Evolutionary conservation across 1,140 invertebrate species (phyloP), one percentile per base, ranked within the genome.

Genomic region (Dendrolimus kikuchii): DNA sequence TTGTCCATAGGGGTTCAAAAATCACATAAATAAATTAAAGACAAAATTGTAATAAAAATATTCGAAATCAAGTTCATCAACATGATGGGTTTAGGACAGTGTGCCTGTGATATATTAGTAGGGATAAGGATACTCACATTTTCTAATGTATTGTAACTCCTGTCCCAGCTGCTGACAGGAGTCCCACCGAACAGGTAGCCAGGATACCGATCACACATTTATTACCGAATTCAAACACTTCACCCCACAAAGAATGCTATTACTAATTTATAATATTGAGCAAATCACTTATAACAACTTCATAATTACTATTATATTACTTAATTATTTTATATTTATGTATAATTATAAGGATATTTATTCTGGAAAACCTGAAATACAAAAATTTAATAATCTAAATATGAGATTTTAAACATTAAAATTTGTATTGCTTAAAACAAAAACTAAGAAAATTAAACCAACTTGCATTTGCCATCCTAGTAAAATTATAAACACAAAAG

Each of bases 131-230:
- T 63, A 86, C 80, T 84, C 48, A 86, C 81, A 81, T 84, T 86
- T 67, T 84, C 81, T 64, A 86, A 63, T 44, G 81, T 68, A 68
- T 81, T 79, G 61, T 77, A 83, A 57, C 78, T 64, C 71, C 81
- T 78, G 59, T 86, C 83, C 83, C 83, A 86, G 67, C 83, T 83
- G 55, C 77, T 83, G 62, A 83, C 78, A 60, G 83, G 83, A 64
- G 80, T 80, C 9, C 83, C 81, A 44, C 82, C 77, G 51, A 76
- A 84, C 53, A 83, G 60, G 54, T 77, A 84, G 36, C 80, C 81
- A 2, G 81, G 81, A 45, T 84, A 86, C 42, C 81, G 65, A 44
- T 84, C 81, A 68, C 81, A 73, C 83, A 86, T 86, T 75, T 77
- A 77, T 67, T 53, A 52, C 51, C 63, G 67, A 74, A 71, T 60